Evolutionary conservation across 2,888 invertebrate species (phyloP).

Genomic region (Minunthozetes semirufus): DNA sequence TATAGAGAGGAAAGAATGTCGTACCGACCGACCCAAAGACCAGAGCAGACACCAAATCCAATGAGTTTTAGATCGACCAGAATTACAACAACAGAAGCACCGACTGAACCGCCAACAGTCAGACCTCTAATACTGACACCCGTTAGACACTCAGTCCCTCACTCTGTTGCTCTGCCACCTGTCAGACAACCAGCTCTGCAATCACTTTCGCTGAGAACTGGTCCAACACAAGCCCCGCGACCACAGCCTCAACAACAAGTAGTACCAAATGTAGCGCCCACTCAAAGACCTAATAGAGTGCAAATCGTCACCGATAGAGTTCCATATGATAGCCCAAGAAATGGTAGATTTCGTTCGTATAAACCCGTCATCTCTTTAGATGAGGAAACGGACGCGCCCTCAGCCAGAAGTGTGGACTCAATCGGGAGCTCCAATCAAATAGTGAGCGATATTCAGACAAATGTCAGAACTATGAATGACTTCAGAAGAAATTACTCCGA

Average conservation of each 20-base stretch:
- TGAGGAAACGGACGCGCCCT: neutral
- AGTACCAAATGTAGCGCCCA: neutral
- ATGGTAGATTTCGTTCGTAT: neutral
- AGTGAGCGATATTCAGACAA: slow-evolving; percentile 13
- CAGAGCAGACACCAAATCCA: slow-evolving; percentile 1
- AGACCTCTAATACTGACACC: neutral
- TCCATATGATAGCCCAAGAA: neutral
- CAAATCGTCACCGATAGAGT: neutral
- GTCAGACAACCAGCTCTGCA: slow-evolving; percentile 1
- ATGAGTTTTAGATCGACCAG: neutral
- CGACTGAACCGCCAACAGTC: neutral
- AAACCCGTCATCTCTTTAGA: slow-evolving; percentile 6
- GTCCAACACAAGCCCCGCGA: neutral
- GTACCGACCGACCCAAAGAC: neutral
- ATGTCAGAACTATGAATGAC: slow-evolving; percentile 10
- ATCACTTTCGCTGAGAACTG: neutral
- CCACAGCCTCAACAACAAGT: neutral
- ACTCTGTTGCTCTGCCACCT: neutral
- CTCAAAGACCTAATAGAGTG: neutral
- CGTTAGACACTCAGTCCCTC: neutral
- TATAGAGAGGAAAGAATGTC: neutral
- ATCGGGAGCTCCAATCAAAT: neutral
- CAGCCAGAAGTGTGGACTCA: neutral
- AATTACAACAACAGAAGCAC: slow-evolving; percentile 1
- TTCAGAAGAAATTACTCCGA: slow-evolving; percentile 10